A percentile compares a stretch with the other conserved stretches of the same genome.
phyloP scores from a whole-genome alignment of 2,113 vertebrate genomes.

The Mastomys coucha region DNA sequence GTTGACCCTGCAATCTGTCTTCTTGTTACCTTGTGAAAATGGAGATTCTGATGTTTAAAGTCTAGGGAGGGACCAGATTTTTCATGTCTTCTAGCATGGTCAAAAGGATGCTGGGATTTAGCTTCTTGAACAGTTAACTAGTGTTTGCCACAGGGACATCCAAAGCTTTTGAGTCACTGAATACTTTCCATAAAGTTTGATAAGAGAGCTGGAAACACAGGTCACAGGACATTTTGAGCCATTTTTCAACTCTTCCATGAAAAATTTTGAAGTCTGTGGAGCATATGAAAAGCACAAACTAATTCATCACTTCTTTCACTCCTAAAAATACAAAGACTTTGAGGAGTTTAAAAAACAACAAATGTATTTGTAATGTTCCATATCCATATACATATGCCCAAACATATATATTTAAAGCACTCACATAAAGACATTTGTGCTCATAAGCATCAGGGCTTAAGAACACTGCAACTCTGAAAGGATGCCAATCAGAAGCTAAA shows the following conservation, averaged over 20 bases:
- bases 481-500: not conserved
- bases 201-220: not conserved
- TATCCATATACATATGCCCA: not conserved
- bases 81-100: not conserved
- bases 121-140: not conserved
- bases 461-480: not conserved
- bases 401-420: not conserved
- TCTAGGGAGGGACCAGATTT: not conserved
- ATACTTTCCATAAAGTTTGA: not conserved
- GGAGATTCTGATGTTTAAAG: not conserved
- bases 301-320: not conserved
- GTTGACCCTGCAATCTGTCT: not conserved
- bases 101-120: not conserved
- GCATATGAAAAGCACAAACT: constrained; percentile 20
- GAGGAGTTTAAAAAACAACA: constrained; percentile 26
- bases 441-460: not conserved
- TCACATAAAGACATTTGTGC: not conserved
- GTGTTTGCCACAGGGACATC: not conserved
- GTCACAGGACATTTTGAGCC: accelerated
- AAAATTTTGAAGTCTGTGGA: constrained; percentile 4
- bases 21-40: not conserved
- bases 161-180: not conserved
- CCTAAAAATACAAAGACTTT: not conserved
- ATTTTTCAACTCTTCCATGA: not conserved
- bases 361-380: constrained; percentile 23